Evolutionary conservation across 2,113 vertebrate genomes (phyloP).

Genomic region (Chlamydotis undulata): DNA sequence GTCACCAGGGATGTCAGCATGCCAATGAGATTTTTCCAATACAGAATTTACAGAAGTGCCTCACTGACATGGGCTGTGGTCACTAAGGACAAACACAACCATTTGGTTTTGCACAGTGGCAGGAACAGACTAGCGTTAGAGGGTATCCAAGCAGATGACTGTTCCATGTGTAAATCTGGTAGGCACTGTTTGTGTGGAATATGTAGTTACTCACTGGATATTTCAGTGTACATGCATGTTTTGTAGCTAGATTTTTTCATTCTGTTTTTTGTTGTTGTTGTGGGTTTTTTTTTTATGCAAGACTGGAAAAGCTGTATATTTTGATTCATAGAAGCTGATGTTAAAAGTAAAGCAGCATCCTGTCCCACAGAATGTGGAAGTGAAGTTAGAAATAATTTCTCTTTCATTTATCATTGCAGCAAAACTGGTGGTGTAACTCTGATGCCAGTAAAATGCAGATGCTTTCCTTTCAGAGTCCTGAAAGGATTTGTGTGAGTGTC

Average conservation of each 20-base stretch:
- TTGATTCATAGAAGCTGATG: neutral
- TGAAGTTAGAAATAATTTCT: slow-evolving; percentile 58
- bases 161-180: neutral
- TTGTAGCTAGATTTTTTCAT: neutral
- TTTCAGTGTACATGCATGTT: neutral
- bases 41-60: neutral
- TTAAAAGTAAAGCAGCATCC: neutral
- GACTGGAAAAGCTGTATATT: neutral
- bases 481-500: slow-evolving; percentile 20
- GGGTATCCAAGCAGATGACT: neutral
- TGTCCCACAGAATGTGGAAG: slow-evolving; percentile 42
- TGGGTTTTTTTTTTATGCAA: neutral
- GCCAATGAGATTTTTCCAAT: neutral
- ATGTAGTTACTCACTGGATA: neutral
- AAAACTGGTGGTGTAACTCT: neutral
- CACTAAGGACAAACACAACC: neutral
- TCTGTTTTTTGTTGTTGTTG: no score
- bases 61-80: neutral
- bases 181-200: neutral
- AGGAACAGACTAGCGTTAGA: neutral
- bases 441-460: slow-evolving; percentile 25
- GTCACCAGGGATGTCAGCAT: neutral
- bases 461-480: slow-evolving; percentile 54
- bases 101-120: neutral
- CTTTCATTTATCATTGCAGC: slow-evolving; percentile 55